Evolutionary conservation across 2,888 invertebrate species (phyloP), one percentile per base, ranked within the genome.

Genomic region (Melanchra persicariae): DNA sequence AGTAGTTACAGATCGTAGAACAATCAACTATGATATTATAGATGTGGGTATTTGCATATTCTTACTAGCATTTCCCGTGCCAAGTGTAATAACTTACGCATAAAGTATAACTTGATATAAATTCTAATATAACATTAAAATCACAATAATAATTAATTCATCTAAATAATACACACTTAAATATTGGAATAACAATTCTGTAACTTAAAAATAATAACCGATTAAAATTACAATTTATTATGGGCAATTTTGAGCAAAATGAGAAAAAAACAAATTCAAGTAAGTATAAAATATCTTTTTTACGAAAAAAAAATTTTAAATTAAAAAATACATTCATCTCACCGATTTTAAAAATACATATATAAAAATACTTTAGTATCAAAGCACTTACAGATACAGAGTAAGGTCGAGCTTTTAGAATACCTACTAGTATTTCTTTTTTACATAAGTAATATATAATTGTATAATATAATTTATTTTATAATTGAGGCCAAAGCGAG

Each of bases 121-220:
- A 77, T 79, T 82, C 76, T 78, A 81, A 62, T 67, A 82, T 77
- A 81, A 85, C 77, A 77, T 79, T 77, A 81, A 77, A 85, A 84
- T 78, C 80, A 84, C 82, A 85, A 81, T 75, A 78, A 73, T 71
- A 69, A 78, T 76, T 73, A 40, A 68, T n/a, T n/a, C n/a, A n/a
- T 74, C 69, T 79, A 84, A n/a, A 55, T 34, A 74, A 83, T 85
- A 85, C 54, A 64, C 54, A 65, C 66, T 79, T 72, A 77, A 60
- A 70, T 79, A 83, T 76, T 84, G 83, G 83, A 87, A 87, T 85
- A 81, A 84, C 58, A 74, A 74, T 63, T 59, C 45, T 68, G 60
- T 61, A 74, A 82, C 69, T 72, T 77, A 79, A 61, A n/a, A 74
- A 70, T 59, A 63, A 47, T 61, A 57, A 71, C 15, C 22, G 26